Evolutionary conservation across 2,888 invertebrate genomes (phyloP), one percentile per base, ranked within the genome.

Genomic region (Diplazon laetatorius): DNA sequence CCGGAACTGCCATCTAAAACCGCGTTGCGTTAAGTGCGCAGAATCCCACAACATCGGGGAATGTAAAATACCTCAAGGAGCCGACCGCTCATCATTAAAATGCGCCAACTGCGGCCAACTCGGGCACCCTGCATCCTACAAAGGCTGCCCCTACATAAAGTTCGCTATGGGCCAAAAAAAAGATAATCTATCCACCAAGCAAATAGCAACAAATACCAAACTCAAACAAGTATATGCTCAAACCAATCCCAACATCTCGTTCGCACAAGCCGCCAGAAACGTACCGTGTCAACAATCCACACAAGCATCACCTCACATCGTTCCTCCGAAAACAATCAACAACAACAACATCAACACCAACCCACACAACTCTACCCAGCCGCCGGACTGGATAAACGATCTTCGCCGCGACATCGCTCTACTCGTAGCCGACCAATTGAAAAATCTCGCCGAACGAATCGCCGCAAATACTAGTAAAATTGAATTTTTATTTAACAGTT

Each of bases 111-210:
- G 80, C 12, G 50, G 42, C 0, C 14, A 65, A n/a, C 0, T 2
- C 3, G 71, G 71, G 1, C 71, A 76, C 25, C 65, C 65, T 6
- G 30, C 30, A 2, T 30, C 30, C 30, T 30, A 30, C 6, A 2
- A 30, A 5, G 30, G 80, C 1, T 77, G 80, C 25, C 70, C 74
- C 1, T 39, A 46, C 14, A 44, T 63, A 4, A 76, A 63, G 44
- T 16, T 10, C 3, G 55, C 30, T 42, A 9, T 30, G 2, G 57
- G 44, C 3, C n/a, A 12, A 46, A 44, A 71, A 12, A 52, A 69
- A 46, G 35, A 69, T 62, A 42, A 18, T 18, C 6, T 6, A 0
- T 14, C 12, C 10, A 10, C 9, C 20, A 16, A 48, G 5, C 48
- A 48, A 0, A 9, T 10, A 16, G 48, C 9, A 8, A 6, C 48